Evolutionary conservation across 2,888 invertebrate genomes (phyloP).

Genomic region (Clostera curtula): DNA sequence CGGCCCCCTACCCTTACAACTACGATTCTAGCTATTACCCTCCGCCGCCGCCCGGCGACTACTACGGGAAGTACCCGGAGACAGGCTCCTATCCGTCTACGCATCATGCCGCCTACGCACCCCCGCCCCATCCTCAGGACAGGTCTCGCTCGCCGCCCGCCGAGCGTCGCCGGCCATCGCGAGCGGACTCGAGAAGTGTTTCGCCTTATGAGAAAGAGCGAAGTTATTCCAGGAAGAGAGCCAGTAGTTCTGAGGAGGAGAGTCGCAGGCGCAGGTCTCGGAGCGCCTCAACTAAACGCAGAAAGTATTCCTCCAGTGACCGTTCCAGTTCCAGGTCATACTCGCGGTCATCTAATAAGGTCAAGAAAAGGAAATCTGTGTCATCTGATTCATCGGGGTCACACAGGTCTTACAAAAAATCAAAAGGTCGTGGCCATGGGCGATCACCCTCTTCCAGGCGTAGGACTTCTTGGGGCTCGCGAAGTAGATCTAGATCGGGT

Average conservation of each 20-base stretch:
- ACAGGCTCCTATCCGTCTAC: conserved; percentile 13
- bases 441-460: conserved; percentile 38
- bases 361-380: conserved; percentile 32
- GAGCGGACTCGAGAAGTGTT: conserved; percentile 43
- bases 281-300: conserved; percentile 38
- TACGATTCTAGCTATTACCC: conserved; percentile 53
- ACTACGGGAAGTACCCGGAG: conserved; percentile 40
- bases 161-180: conserved; percentile 33
- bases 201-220: conserved; percentile 46
- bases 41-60: conserved; percentile 31
- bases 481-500: conserved; percentile 28
- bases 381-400: conserved; percentile 49
- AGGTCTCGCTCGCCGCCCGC: conserved; percentile 30
- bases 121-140: conserved; percentile 17
- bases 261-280: conserved; percentile 36
- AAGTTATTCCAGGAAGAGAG: conserved; percentile 42
- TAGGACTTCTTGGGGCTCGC: conserved; percentile 30
- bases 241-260: conserved; percentile 39
- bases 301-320: conserved; percentile 55
- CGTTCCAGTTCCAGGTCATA: conserved; percentile 47
- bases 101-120: conserved; percentile 5
- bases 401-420: conserved; percentile 37
- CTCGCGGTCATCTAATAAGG: conserved; percentile 36
- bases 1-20: conserved; percentile 40
- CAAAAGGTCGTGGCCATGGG: conserved; percentile 22